phyloP scores from a whole-genome alignment of 2,113 vertebrate species.

The Catagonus wagneri region DNA sequence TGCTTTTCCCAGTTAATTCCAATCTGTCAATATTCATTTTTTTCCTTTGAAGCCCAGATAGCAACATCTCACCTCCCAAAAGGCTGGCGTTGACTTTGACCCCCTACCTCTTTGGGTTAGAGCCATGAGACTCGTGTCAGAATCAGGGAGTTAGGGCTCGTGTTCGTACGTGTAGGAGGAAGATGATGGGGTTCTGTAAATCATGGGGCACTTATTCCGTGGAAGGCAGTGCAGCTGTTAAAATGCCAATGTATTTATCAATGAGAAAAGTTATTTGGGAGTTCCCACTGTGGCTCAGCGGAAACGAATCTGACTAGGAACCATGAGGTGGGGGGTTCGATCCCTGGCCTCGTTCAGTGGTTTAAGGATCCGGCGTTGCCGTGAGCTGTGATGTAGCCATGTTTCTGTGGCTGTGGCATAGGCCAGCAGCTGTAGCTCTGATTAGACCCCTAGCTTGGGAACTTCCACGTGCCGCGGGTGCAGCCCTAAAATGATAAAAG shows the following conservation, averaged over 20 bases:
- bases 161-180: not conserved
- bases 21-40: conserved; percentile 58
- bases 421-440: too few species aligned
- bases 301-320: too few species aligned
- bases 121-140: not conserved
- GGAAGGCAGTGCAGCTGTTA: not conserved
- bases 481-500: too few species aligned
- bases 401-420: too few species aligned
- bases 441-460: too few species aligned
- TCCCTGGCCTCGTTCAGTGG: too few species aligned
- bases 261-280: conserved; percentile 8
- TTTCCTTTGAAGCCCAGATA: conserved; percentile 31
- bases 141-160: not conserved
- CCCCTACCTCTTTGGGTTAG: not conserved
- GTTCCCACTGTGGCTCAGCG: too few species aligned
- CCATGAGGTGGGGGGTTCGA: too few species aligned
- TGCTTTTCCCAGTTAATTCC: conserved; percentile 46
- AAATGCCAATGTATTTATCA: not conserved
- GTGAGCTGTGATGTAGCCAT: too few species aligned
- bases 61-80: not conserved
- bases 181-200: not conserved
- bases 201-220: not conserved
- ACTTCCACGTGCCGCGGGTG: too few species aligned
- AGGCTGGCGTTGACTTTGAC: not conserved
- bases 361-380: too few species aligned